A percentile compares a stretch with the other conserved stretches of the same genome.
These are phyloP conservation scores for Helicoverpa zea DNA, from an alignment of 1,140 invertebrate genomes.

Conservation along the genomic window DNA sequence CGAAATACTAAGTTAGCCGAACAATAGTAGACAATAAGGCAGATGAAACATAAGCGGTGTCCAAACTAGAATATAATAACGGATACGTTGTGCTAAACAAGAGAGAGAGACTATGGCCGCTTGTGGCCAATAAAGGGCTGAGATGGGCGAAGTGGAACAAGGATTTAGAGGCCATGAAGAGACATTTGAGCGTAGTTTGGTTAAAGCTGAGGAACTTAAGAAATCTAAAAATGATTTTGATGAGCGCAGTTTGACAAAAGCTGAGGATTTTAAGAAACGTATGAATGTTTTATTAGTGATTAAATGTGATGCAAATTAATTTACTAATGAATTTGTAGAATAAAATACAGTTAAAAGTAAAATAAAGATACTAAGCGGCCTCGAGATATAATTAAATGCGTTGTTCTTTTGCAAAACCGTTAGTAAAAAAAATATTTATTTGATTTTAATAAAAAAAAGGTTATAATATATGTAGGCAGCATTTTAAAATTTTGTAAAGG, in stretches of 20 bases:
- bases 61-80: constrained; percentile 54
- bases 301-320: no score
- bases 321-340: no score
- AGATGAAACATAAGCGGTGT: constrained; percentile 17
- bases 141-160: constrained; percentile 13
- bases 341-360: no score
- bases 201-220: background rate
- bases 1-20: background rate
- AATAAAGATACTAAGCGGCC: no score
- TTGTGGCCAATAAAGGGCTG: constrained; percentile 56
- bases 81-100: constrained; percentile 48
- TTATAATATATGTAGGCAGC: no score
- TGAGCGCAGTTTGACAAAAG: background rate
- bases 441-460: no score
- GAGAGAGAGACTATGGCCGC: constrained; percentile 47
- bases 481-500: no score
- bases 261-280: background rate
- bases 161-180: constrained; percentile 36
- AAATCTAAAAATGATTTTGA: no score
- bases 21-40: constrained; percentile 23
- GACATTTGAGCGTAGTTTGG: background rate
- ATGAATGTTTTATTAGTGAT: background rate
- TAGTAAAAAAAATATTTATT: no score
- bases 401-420: no score
- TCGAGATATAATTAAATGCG: no score